Evolutionary conservation across 2,797 vertebrate species (phyloP).

Genomic region (Gadopsis marmoratus): DNA sequence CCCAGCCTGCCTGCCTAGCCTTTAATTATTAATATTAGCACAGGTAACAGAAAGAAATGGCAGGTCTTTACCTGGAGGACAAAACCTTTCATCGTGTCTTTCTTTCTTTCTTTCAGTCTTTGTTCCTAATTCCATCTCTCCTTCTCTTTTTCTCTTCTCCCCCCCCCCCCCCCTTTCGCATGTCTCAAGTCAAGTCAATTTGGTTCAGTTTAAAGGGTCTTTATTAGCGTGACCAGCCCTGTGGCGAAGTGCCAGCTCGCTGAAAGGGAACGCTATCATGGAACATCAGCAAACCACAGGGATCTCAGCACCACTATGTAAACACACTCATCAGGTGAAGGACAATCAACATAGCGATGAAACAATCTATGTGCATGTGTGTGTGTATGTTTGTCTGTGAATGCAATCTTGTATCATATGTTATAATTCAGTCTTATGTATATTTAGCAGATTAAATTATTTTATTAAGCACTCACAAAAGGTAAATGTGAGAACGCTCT

Average conservation of each 20-base stretch:
- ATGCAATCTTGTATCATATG: slow-evolving; percentile 41
- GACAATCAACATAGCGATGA: slow-evolving; percentile 52
- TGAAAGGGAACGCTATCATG: slow-evolving; percentile 65
- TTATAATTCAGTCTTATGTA: slow-evolving; percentile 65
- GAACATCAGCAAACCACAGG: slow-evolving; percentile 73
- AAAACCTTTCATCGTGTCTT: slow-evolving; percentile 72
- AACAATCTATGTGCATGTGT: slow-evolving; percentile 2
- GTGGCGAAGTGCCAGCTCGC: slow-evolving; percentile 68
- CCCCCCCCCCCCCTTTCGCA: slow-evolving; percentile 55
- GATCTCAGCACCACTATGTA: slow-evolving; percentile 65
- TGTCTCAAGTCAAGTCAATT: slow-evolving; percentile 76
- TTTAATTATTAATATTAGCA: slow-evolving; percentile 67
- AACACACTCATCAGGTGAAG: slow-evolving; percentile 71
- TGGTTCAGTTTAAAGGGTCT: slow-evolving; percentile 80
- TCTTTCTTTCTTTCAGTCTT: slow-evolving; percentile 51
- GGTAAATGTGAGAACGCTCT: slow-evolving; percentile 59
- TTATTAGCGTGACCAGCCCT: slow-evolving; percentile 79
- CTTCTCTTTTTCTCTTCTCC: slow-evolving; percentile 56
- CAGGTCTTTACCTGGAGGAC: slow-evolving; percentile 65
- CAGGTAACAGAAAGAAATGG: slow-evolving; percentile 41
- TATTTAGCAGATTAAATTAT: slow-evolving; percentile 69
- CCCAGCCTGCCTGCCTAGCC: slow-evolving; percentile 31
- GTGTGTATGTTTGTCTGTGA: background rate
- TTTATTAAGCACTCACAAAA: slow-evolving; percentile 64
- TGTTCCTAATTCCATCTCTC: slow-evolving; percentile 70